Evolutionary conservation across 2,797 vertebrate species (phyloP), one percentile per base, ranked within the genome.

Genomic region (Amblyopsis hoosieri): DNA sequence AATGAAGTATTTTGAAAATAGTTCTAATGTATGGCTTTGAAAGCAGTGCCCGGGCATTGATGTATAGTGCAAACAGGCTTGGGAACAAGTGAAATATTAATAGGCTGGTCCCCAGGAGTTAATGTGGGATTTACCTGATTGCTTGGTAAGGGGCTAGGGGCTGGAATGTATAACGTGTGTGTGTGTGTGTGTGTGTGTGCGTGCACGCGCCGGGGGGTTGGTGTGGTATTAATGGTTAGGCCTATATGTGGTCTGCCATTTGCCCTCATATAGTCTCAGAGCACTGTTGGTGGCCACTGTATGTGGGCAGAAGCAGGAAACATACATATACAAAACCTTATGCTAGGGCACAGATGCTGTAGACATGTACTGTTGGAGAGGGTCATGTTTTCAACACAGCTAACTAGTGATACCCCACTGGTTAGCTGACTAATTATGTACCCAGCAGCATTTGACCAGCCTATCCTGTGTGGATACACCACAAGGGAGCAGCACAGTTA

Each of bases 1-100:
- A 99, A 94, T 98, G 97, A 98, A 96, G 96, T 96, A 99, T 98
- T 99, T 97, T 97, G 94, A 97, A 96, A 98, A 98, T 97, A 96
- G 95, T 98, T 97, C 94, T 99, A 97, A 98, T 98, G 94, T 95
- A 98, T 96, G 93, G 94, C 94, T 95, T 93, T 94, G 92, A 96
- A 93, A 95, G 93, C 89, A 94, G 91, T 90, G 91, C 92, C 94
- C 92, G 93, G 96, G 93, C 95, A 95, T 95, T 99, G 97, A 98
- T 96, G 92, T 96, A 99, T 98, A 92, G 85, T 90, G 89, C 92
- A 95, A 96, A 97, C 72, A 76, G 95, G 90, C 93, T 88, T 87
- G 94, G 93, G 92, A 96, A 93, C 91, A 91, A 93, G 92, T 98
- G 93, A 98, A 98, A 99, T 98, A 99, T 99, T 98, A 96, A 99